Evolutionary conservation across 2,888 invertebrate genomes (phyloP).

Genomic region (Agonopterix heracliana): DNA sequence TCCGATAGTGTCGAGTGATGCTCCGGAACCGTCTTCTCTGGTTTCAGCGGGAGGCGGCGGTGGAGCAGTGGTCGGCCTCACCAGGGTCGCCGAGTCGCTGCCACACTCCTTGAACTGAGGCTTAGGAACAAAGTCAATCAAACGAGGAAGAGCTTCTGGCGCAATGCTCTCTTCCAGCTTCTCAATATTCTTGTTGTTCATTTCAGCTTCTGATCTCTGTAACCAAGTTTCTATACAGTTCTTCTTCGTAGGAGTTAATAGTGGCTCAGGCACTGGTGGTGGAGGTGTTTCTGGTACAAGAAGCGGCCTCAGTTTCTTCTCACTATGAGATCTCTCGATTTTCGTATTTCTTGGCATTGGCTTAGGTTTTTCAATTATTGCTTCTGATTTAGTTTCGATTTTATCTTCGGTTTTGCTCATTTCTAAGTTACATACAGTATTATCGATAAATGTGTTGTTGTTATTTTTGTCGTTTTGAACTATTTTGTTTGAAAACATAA

Average conservation of each 20-base stretch:
- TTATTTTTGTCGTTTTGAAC: slow-evolving; percentile 62
- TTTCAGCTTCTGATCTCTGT: slow-evolving; percentile 67
- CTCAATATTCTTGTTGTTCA: slow-evolving; percentile 58
- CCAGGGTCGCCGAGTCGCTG: slow-evolving; percentile 33
- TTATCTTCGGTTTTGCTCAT: slow-evolving; percentile 35
- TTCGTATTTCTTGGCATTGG: slow-evolving; percentile 74
- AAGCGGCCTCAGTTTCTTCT: slow-evolving; percentile 53
- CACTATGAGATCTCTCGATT: slow-evolving; percentile 55
- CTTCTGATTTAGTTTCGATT: slow-evolving; percentile 42
- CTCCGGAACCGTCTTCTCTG: slow-evolving; percentile 75
- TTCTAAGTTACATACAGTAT: slow-evolving; percentile 26
- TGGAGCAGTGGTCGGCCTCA: slow-evolving; percentile 56
- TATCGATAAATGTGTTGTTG: slow-evolving; percentile 42
- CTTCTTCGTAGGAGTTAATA: slow-evolving; percentile 65
- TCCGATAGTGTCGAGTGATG: slow-evolving; percentile 82
- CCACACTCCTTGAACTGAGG: slow-evolving; percentile 60
- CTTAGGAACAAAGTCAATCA: slow-evolving; percentile 84
- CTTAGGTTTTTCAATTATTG: slow-evolving; percentile 63
- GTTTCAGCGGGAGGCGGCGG: slow-evolving; percentile 59
- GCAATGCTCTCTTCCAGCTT: slow-evolving; percentile 53
- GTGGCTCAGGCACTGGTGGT: slow-evolving; percentile 46
- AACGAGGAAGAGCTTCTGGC: slow-evolving; percentile 77
- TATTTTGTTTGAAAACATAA: slow-evolving; percentile 28
- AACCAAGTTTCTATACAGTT: slow-evolving; percentile 70
- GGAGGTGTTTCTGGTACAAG: slow-evolving; percentile 45